Percentiles rank a stretch among this genome's conserved stretches.
Conservation (phyloP, 2,797 vertebrate species). For the Sylvilagus floridanus region DNA sequence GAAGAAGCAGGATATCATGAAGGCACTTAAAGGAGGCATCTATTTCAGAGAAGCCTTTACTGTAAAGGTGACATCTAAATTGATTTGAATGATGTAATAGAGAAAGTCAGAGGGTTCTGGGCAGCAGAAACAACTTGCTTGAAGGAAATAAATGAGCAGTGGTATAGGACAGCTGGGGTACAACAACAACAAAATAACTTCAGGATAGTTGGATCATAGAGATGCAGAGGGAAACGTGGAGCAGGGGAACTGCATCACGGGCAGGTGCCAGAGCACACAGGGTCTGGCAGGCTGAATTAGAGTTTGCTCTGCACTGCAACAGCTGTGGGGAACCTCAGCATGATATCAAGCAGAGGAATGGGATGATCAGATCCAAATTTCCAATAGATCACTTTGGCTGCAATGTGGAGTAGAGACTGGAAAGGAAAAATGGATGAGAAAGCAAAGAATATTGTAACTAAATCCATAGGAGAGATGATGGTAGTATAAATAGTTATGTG, state of each 20-base stretch:
- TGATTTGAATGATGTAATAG: slow-evolving; percentile 3
- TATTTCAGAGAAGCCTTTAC: slow-evolving; percentile 40
- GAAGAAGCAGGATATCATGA: not conserved
- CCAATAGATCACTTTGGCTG: not conserved
- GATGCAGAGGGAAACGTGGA: not conserved
- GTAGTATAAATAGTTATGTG: not conserved
- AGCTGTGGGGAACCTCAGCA: not conserved
- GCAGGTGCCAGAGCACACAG: not conserved
- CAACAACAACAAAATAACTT: not conserved
- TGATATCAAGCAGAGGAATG: not conserved
- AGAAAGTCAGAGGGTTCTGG: slow-evolving; percentile 5
- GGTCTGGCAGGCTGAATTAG: not conserved
- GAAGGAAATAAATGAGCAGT: not conserved
- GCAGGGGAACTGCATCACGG: not conserved
- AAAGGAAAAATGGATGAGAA: not conserved
- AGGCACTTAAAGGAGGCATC: not conserved
- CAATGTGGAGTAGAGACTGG: not conserved
- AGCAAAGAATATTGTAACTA: not conserved
- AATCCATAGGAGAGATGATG: not conserved
- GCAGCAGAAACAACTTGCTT: not conserved
- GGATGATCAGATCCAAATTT: slow-evolving; percentile 9
- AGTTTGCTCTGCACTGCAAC: not conserved
- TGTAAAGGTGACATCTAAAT: slow-evolving; percentile 16
- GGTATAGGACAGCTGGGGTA: not conserved
- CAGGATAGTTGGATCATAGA: not conserved